Evolutionary conservation across 2,113 vertebrate species (phyloP).

Genomic region (Bucco capensis): DNA sequence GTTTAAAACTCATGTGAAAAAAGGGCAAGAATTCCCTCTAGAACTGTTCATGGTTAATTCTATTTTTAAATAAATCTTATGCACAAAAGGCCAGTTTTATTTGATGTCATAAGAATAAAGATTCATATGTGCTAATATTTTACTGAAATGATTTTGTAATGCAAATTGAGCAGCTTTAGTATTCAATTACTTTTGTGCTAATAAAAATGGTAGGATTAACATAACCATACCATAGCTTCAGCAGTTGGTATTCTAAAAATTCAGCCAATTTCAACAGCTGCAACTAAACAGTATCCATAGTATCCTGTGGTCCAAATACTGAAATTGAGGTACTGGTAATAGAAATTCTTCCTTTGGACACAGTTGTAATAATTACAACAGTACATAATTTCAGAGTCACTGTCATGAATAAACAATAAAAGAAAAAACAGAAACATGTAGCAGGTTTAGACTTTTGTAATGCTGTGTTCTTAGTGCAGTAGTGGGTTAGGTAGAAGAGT

Average conservation of each 20-base stretch:
- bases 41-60: constrained; percentile 41
- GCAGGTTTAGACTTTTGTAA: background rate
- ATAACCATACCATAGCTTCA: background rate
- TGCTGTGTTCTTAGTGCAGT: background rate
- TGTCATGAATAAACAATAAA: background rate
- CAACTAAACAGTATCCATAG: background rate
- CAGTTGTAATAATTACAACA: background rate
- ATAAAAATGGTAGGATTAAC: constrained; percentile 44
- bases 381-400: background rate
- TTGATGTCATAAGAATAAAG: constrained; percentile 37
- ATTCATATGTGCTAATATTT: constrained; percentile 47
- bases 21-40: constrained; percentile 45
- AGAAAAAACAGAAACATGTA: background rate
- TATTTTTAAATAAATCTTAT: constrained; percentile 48
- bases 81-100: constrained; percentile 39
- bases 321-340: background rate
- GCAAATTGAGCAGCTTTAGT: constrained; percentile 41
- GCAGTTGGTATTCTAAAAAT: constrained; percentile 19
- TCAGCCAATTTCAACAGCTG: constrained; percentile 44
- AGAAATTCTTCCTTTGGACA: background rate
- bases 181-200: constrained; percentile 56
- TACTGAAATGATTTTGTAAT: constrained; percentile 49
- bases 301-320: background rate
- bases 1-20: constrained; percentile 21
- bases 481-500: background rate